Evolutionary conservation across 2,113 vertebrate genomes (phyloP).

Genomic region (Epinephelus moara): DNA sequence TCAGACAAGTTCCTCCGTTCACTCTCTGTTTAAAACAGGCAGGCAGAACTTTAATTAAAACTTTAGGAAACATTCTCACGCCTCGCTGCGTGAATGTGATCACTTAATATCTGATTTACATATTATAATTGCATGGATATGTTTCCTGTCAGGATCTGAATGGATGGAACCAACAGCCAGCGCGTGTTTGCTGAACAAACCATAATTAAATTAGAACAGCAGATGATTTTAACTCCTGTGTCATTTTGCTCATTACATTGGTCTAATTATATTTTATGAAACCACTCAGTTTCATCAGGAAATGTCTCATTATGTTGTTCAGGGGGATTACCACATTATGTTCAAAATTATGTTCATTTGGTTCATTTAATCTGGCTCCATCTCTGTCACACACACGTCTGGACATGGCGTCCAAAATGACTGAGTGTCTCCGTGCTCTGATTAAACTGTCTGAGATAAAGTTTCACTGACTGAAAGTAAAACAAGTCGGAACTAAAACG

Average conservation of each 20-base stretch:
- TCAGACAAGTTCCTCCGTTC: too few relatives aligned
- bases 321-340: neutral
- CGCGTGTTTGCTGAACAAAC: neutral
- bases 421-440: too few relatives aligned
- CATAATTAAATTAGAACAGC: constrained; percentile 39
- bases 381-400: too few relatives aligned
- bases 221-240: constrained; percentile 8
- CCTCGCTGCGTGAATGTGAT: neutral
- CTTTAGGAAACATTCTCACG: too few relatives aligned
- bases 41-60: too few relatives aligned
- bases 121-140: constrained; percentile 13
- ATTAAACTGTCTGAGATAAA: too few relatives aligned
- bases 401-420: too few relatives aligned
- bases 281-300: neutral
- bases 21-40: too few relatives aligned
- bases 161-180: neutral
- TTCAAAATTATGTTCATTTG: neutral
- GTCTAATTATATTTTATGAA: constrained; percentile 11
- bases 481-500: too few relatives aligned
- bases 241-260: neutral
- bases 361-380: neutral
- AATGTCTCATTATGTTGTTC: neutral
- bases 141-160: constrained; percentile 5
- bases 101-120: constrained; percentile 14
- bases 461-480: too few relatives aligned